Percentiles rank a stretch among this genome's conserved stretches.
phyloP scores from a whole-genome alignment of 35 echinoderm and acorn worm species.

The Apostichopus parvimensis region DNA sequence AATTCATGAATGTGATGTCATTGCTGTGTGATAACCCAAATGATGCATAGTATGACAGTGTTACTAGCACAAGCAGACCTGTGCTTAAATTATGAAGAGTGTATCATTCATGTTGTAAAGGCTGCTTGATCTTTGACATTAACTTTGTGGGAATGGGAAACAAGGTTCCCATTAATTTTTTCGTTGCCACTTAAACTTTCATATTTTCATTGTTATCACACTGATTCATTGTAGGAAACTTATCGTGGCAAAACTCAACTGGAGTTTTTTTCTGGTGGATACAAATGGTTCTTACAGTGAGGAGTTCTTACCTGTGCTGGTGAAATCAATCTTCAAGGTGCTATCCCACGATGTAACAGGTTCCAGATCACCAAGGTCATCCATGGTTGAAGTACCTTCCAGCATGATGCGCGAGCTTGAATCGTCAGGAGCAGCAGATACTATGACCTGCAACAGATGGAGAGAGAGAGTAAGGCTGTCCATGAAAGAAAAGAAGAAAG shows the following conservation, averaged over 20 bases:
- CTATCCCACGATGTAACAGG: constrained; percentile 3
- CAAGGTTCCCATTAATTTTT: no score
- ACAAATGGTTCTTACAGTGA: not conserved
- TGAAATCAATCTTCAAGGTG: constrained; percentile 17
- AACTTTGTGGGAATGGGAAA: no score
- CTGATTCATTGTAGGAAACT: constrained; percentile 68
- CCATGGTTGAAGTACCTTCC: constrained; percentile 24
- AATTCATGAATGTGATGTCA: no score
- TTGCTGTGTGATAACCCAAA: no score
- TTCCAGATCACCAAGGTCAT: constrained; percentile 21
- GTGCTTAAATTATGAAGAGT: no score
- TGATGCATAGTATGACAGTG: no score
- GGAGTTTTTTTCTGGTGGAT: constrained; percentile 74
- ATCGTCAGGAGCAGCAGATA: not conserved
- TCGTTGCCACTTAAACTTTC: not conserved
- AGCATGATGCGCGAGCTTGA: constrained; percentile 4
- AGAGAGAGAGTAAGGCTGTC: not conserved
- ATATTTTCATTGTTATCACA: not conserved
- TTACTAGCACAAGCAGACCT: no score
- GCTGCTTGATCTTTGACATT: no score
- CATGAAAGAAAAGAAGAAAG: not conserved
- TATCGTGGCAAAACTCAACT: constrained; percentile 86
- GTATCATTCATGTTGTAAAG: no score
- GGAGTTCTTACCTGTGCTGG: constrained; percentile 10
- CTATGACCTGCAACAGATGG: not conserved